Conservation (phyloP, 2,888 invertebrate species). For the Chrysotoxum bicinctum region DNA sequence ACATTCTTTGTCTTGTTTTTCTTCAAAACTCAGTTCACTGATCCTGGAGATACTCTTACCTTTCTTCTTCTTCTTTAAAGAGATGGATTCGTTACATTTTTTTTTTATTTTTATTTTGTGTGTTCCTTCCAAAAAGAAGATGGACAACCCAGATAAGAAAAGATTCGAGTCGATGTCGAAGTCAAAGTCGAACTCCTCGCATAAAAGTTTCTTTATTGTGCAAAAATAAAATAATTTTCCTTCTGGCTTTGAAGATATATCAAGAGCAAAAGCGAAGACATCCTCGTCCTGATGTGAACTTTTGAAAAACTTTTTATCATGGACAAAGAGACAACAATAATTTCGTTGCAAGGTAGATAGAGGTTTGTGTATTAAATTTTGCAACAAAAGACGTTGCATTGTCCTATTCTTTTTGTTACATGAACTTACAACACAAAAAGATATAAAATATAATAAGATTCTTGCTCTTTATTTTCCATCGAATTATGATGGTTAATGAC, state of each 20-base stretch:
- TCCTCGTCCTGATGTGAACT: constrained; percentile 48
- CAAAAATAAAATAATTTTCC: not conserved
- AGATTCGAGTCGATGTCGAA: not conserved
- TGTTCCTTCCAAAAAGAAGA: constrained; percentile 35
- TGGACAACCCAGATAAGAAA: constrained; percentile 49
- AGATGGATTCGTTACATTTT: constrained; percentile 31
- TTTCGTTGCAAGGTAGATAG: not conserved
- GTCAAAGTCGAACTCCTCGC: not conserved
- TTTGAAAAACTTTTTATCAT: constrained; percentile 41
- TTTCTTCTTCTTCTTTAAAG: not conserved
- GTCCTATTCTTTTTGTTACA: not conserved
- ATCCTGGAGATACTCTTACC: constrained; percentile 40
- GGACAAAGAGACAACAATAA: constrained; percentile 21
- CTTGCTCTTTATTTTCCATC: constrained; percentile 35
- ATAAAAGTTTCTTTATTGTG: constrained; percentile 44
- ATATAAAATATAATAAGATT: constrained; percentile 43
- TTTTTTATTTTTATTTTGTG: not conserved
- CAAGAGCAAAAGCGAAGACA: not conserved
- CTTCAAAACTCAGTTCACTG: constrained; percentile 46
- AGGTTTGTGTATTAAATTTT: constrained; percentile 2
- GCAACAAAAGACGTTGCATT: not conserved
- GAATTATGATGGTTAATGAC: constrained; percentile 63
- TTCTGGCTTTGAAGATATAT: constrained; percentile 13
- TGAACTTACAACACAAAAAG: not conserved
- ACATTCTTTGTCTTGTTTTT: constrained; percentile 19